Evolutionary conservation across 2,797 vertebrate genomes (phyloP), one percentile per base, ranked within the genome.

Genomic region (Ptychobarbus kaznakovi): DNA sequence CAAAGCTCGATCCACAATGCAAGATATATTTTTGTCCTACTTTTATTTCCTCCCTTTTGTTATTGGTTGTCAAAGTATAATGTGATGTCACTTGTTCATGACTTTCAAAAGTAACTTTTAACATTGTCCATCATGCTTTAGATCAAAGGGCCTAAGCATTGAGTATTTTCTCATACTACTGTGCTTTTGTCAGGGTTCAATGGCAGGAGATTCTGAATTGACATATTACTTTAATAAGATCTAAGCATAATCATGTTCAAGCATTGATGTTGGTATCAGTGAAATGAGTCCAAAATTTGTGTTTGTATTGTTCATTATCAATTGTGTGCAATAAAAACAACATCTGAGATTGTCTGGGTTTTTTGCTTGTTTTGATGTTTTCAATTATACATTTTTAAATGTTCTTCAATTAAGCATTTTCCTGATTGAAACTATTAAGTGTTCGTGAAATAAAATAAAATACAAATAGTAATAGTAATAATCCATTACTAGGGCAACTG

Each of bases 281-380:
- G 56, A 81, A 81, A 44, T 56, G 44, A 82, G 80, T 93, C 86
- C 86, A 78, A 84, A 83, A 86, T 88, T 86, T 85, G 89, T 93
- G 89, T 94, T 91, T 94, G 92, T 93, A 91, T 72, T 90, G 92
- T 93, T 94, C 87, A 92, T 91, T 90, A 94, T 90, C 85, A 85
- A 40, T 80, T 90, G 91, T 92, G 93, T 95, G 94, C 94, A 95
- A 95, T 95, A 95, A 88, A 88, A 66, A 44, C 79, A 77, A 86
- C 69, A 90, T 88, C 89, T 87, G 86, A 28, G n/a, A 78, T 12
- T 22, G 49, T 38, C 42, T 92, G 92, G 32, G 32, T 66, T 85
- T 66, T 80, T 16, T 42, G 7, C 32, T 40, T 40, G 6, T 40
- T 40, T 7, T 42, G n/a, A n/a, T 38, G 38, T 38, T 32, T 32